These are phyloP conservation scores for Bombus pyrosoma DNA, from an alignment of 1,140 invertebrate genomes.

Conservation along the genomic window DNA sequence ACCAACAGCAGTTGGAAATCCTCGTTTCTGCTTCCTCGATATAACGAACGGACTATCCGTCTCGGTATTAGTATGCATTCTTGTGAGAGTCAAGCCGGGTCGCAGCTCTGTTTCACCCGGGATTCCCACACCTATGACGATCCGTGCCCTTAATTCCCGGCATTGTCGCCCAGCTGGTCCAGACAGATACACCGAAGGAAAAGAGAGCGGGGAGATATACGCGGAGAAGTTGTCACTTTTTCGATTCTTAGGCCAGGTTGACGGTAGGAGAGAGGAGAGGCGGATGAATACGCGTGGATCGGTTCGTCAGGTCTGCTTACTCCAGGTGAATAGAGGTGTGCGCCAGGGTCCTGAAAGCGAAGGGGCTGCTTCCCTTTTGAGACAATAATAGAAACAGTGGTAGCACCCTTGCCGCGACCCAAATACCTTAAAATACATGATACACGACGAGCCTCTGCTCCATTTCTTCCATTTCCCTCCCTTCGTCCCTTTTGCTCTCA, in stretches of 20 bases:
- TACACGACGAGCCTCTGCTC: constrained; percentile 70
- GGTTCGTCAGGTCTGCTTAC: constrained; percentile 31
- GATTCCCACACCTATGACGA: constrained; percentile 66
- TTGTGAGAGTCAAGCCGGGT: constrained; percentile 36
- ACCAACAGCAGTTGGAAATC: neutral
- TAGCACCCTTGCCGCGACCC: constrained; percentile 61
- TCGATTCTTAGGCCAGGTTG: neutral
- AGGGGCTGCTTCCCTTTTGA: constrained; percentile 69
- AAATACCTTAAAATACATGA: constrained; percentile 77
- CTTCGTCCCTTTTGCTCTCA: constrained; percentile 15
- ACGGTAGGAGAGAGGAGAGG: neutral
- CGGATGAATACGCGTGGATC: constrained; percentile 47
- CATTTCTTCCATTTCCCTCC: constrained; percentile 16
- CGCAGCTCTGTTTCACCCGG: constrained; percentile 51
- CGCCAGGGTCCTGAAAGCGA: constrained; percentile 21
- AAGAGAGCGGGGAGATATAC: constrained; percentile 30
- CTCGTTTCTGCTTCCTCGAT: constrained; percentile 10
- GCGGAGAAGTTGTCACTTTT: constrained; percentile 57
- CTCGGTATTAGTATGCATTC: constrained; percentile 54
- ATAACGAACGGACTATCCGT: constrained; percentile 13
- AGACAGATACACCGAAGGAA: constrained; percentile 51
- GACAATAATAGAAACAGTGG: constrained; percentile 82
- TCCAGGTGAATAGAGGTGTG: constrained; percentile 21
- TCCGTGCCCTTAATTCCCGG: constrained; percentile 68
- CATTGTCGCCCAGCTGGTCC: constrained; percentile 65